Percentiles rank a stretch among this genome's conserved stretches.
Evolutionary conservation across 1,140 invertebrate species (phyloP).

Genomic region (Zaprionus vittiger): DNA sequence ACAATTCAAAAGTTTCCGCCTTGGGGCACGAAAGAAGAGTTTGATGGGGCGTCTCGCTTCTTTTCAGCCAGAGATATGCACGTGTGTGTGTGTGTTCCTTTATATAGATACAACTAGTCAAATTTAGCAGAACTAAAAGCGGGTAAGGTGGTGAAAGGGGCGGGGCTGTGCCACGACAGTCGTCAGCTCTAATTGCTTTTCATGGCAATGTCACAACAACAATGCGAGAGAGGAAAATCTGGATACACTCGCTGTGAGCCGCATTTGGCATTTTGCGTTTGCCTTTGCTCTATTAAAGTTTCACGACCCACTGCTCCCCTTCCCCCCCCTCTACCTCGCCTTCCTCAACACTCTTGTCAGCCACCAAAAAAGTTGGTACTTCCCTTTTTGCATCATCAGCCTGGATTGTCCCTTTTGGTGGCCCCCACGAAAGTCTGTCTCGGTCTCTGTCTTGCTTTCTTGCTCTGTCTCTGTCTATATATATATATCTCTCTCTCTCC

Average conservation of each 20-base stretch:
- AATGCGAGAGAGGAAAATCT: slow-evolving; percentile 37
- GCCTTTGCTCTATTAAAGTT: slow-evolving; percentile 54
- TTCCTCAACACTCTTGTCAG: neutral
- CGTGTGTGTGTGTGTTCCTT: neutral
- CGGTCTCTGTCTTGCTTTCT: neutral
- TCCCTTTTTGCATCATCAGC: neutral
- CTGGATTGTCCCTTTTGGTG: neutral
- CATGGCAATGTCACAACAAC: slow-evolving; percentile 53
- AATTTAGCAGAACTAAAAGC: neutral
- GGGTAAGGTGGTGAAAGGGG: neutral
- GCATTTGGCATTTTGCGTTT: slow-evolving; percentile 34
- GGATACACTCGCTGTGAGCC: slow-evolving; percentile 28
- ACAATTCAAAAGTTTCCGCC: slow-evolving; percentile 21
- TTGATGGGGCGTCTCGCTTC: slow-evolving; percentile 21
- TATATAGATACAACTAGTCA: slow-evolving; percentile 13
- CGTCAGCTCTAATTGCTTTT: slow-evolving; percentile 51
- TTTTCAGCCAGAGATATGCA: neutral
- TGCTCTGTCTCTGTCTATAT: neutral
- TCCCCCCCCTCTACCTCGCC: neutral
- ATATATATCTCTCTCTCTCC: neutral
- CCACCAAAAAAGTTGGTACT: slow-evolving; percentile 22
- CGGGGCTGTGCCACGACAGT: slow-evolving; percentile 15
- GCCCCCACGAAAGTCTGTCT: neutral
- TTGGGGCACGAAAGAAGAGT: slow-evolving; percentile 13
- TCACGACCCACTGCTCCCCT: neutral